phyloP scores from a whole-genome alignment of 1,140 invertebrate species.

The Leptonema lineaticorne region DNA sequence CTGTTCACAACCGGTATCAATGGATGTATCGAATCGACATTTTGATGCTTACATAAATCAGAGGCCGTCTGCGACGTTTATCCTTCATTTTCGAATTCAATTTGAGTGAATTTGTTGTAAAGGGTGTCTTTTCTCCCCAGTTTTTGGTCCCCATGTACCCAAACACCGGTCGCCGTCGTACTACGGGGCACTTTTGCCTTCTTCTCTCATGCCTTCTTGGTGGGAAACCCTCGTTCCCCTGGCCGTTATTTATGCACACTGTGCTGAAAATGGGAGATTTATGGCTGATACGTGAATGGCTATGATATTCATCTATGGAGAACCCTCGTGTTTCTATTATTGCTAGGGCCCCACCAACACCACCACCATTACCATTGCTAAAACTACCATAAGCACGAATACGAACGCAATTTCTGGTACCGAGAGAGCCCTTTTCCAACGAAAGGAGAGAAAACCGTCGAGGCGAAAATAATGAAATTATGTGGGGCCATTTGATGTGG shows the following conservation, averaged over 20 bases:
- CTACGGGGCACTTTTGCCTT: background rate
- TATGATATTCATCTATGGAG: constrained; percentile 38
- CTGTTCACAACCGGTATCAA: too few relatives aligned
- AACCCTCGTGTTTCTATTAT: constrained; percentile 36
- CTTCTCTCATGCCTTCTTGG: background rate
- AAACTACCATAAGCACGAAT: too few relatives aligned
- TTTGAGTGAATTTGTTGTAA: background rate
- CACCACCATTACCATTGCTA: background rate
- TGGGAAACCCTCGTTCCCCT: constrained; percentile 1
- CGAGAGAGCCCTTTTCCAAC: background rate
- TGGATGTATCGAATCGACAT: too few relatives aligned
- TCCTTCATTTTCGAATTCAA: background rate
- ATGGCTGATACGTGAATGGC: constrained; percentile 38
- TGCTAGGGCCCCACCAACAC: background rate
- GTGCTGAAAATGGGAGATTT: constrained; percentile 42
- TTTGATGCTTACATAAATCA: too few relatives aligned
- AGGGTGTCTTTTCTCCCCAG: background rate
- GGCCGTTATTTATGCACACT: constrained; percentile 41
- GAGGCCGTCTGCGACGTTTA: too few relatives aligned
- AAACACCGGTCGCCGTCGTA: too few relatives aligned
- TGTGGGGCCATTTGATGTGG: constrained; percentile 16
- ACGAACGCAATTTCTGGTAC: too few relatives aligned
- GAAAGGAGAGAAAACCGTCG: background rate
- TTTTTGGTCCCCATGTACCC: background rate
- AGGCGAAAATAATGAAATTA: constrained; percentile 30